Evolutionary conservation across 2,113 vertebrate genomes (phyloP), one percentile per base, ranked within the genome.

Genomic region (Lepus timidus): DNA sequence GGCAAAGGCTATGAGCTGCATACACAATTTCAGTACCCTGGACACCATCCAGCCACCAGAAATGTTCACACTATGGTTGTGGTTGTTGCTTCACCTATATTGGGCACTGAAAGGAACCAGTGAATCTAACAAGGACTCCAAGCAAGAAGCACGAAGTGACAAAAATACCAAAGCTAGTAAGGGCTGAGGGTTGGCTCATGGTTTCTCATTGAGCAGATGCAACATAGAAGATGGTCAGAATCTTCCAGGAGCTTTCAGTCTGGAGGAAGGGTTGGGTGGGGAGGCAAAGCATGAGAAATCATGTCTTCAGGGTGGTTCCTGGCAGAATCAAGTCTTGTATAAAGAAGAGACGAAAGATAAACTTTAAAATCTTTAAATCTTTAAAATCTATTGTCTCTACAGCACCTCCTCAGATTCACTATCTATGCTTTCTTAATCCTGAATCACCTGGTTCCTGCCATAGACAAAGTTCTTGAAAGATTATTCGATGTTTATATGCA

Each of bases 401-500:
- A 33, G 2, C 2, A 17, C 3, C 22, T 58, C 33, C 36, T 67
- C 55, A 49, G 0, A 68, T 19, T 14, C 33, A 16, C 36, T 11
- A 70, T 0, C 29, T 17, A 22, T n/a, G 33, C n/a, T 33, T 13
- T 79, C 61, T 61, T 36, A 9, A n/a, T 22, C 3, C 3, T 67
- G 0, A 13, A 1, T 29, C 9, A 68, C 27, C n/a, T 10, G 11
- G 23, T 12, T 55, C 12, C 52, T 62, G 85, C 68, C 19, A 33
- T 6, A 61, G 44, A 79, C 9, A 58, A 64, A 17, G 16, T 2
- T n/a, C 23, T 29, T 31, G 20, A 64, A 93, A 25, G 67, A 36
- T 29, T 9, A 27, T 64, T 44, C 61, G 0, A 23, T 10, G 44
- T 0, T 4, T 9, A 44, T 0, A 52, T 9, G 11, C 20, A 44